A percentile compares a stretch with the other conserved stretches of the same genome.
Evolutionary conservation across 2,888 invertebrate genomes (phyloP).

Genomic region (Periphyllus acericola): DNA sequence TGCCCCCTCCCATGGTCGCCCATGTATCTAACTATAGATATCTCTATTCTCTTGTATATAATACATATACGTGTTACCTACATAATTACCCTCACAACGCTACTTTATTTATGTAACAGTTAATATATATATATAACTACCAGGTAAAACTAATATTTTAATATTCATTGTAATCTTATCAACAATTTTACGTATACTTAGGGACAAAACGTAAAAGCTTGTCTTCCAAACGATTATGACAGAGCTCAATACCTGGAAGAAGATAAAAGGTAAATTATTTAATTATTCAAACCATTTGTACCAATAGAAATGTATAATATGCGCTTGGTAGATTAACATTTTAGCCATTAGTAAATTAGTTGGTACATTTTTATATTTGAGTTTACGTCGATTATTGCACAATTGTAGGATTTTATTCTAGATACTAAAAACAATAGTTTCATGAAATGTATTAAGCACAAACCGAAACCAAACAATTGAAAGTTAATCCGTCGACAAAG

Average conservation of each 20-base stretch:
- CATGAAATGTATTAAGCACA: no score
- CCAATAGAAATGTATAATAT: not conserved
- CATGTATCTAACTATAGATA: no score
- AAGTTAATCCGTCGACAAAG: no score
- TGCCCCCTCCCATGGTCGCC: no score
- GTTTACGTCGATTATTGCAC: not conserved
- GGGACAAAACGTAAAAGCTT: constrained; percentile 69
- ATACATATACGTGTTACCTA: no score
- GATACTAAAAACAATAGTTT: no score
- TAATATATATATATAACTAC: not conserved
- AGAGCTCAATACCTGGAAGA: constrained; percentile 67
- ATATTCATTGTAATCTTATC: not conserved
- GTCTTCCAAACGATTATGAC: constrained; percentile 69
- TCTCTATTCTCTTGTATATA: no score
- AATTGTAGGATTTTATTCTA: not conserved
- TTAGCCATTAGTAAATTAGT: not conserved
- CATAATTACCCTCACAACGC: not conserved
- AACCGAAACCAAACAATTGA: no score
- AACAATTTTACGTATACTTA: constrained; percentile 63
- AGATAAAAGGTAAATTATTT: constrained; percentile 67
- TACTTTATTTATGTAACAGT: not conserved
- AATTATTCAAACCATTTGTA: constrained; percentile 53
- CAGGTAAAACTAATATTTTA: not conserved
- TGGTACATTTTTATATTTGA: not conserved
- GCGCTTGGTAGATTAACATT: not conserved